Base-by-base conservation (phyloP, 2,797 vertebrate species). In the Crenuchus spilurus region DNA sequence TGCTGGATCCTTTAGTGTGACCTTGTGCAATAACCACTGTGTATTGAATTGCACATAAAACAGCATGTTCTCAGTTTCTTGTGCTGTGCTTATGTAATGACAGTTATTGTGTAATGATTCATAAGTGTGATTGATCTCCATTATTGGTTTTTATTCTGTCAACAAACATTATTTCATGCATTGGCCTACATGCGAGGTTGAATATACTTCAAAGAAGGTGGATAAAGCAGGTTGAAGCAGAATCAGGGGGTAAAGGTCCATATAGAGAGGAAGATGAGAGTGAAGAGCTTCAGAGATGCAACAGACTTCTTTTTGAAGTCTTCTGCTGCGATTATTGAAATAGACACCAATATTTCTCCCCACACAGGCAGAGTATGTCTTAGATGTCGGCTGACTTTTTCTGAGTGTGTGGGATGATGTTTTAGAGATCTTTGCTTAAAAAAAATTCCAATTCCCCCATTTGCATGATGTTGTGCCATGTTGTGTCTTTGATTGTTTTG, bases 291-390 rank as follows among this genome's bases (percentile, higher is more conserved):
- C 60, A 26, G n/a, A 58, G 42, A 71, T 46, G 31, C 4, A 16
- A 20, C 22, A 39, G 39, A 37, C 16, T 1, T 75, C 31, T 52
- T 69, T 75, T 76, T 74, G 37, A 71, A 74, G 31, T 62, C 28
- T 49, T 31, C 55, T 35, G 22, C 24, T 31, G 52, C 31, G 52
- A 65, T 46, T 51, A 54, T 49, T 55, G 11, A 22, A 33, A 31
- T 70, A 16, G 44, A 31, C 42, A 55, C 14, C 18, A 33, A 54
- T 63, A 16, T 67, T 67, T n/a, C 48, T 73, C 14, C 49, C 22
- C 14, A 55, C 18, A 18, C 18, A 35, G 18, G 18, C 20, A 18
- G 30, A 64, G 37, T 18, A 33, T 28, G 11, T 11, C 35, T 63
- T 24, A 63, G 39, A 63, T 44, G 41, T 62, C 39, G 14, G 16